phyloP scores from a whole-genome alignment of 2,888 invertebrate species.

The Heliconius hortense region DNA sequence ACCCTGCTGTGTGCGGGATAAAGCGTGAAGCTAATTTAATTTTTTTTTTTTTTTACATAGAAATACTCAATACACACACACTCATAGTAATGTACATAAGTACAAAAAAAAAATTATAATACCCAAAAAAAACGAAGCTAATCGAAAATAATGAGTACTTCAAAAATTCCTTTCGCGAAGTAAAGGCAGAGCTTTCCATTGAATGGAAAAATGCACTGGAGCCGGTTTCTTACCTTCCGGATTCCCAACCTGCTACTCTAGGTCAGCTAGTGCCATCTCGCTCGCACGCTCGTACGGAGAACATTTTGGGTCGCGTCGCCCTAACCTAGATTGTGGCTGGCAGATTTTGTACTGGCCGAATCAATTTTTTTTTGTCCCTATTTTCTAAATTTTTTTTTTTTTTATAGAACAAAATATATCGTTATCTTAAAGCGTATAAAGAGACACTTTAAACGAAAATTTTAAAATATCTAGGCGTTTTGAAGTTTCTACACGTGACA shows the following conservation, averaged over 20 bases:
- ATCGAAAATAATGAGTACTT: slow-evolving; percentile 47
- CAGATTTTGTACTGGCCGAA: slow-evolving; percentile 60
- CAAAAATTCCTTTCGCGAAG: slow-evolving; percentile 56
- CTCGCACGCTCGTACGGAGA: slow-evolving; percentile 60
- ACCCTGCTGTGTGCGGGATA: no score
- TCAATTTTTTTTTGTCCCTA: slow-evolving; percentile 29
- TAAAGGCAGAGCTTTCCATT: slow-evolving; percentile 76
- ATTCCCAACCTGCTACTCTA: slow-evolving; percentile 81
- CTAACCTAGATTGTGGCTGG: slow-evolving; percentile 76
- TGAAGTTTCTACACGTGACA: no score
- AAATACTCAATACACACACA: no score
- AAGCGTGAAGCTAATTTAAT: no score
- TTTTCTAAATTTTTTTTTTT: slow-evolving; percentile 1
- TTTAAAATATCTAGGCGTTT: no score
- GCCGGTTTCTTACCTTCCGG: slow-evolving; percentile 81
- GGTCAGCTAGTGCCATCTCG: slow-evolving; percentile 68
- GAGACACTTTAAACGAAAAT: neutral
- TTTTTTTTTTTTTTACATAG: no score
- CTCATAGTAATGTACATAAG: no score
- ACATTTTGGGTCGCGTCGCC: slow-evolving; percentile 80
- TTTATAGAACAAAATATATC: neutral
- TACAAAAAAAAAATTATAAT: neutral
- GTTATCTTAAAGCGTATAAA: neutral
- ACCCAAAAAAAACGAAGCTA: neutral
- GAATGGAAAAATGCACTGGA: slow-evolving; percentile 79